A percentile compares a stretch with the other conserved stretches of the same genome.
Evolutionary conservation across 2,888 invertebrate genomes (phyloP).

Genomic region (Chelonus formosanus): DNA sequence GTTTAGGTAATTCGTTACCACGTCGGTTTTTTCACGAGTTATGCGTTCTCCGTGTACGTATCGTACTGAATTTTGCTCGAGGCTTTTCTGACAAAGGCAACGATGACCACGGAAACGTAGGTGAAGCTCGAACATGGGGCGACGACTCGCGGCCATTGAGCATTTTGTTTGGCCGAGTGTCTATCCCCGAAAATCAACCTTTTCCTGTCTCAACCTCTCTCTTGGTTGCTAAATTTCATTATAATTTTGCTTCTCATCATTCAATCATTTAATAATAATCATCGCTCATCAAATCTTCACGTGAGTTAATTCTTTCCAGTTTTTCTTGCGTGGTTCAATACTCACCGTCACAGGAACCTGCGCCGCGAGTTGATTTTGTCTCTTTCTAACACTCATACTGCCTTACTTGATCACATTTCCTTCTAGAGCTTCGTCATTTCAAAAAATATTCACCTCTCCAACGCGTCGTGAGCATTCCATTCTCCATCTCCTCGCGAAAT

Average conservation of each 20-base stretch:
- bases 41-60: constrained; percentile 52
- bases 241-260: background rate
- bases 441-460: background rate
- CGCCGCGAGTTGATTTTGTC: constrained; percentile 13
- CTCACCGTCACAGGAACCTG: background rate
- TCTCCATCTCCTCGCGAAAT: constrained; percentile 1
- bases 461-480: constrained; percentile 9
- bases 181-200: constrained; percentile 27
- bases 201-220: constrained; percentile 15
- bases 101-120: constrained; percentile 58
- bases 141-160: constrained; percentile 53
- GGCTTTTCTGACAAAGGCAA: constrained; percentile 55
- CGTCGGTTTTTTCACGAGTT: constrained; percentile 50
- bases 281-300: constrained; percentile 2
- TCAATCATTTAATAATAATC: constrained; percentile 8
- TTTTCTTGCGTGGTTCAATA: background rate
- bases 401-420: background rate
- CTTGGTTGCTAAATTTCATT: constrained; percentile 7
- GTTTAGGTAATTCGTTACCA: constrained; percentile 48
- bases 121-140: constrained; percentile 49
- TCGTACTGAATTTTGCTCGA: constrained; percentile 50
- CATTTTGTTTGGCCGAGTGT: constrained; percentile 49
- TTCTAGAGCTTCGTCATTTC: background rate
- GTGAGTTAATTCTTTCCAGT: constrained; percentile 1
- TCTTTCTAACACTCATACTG: constrained; percentile 8